Evolutionary conservation across 2,797 vertebrate species (phyloP), one percentile per base, ranked within the genome.

Genomic region (Poeciliopsis paucimaculata): DNA sequence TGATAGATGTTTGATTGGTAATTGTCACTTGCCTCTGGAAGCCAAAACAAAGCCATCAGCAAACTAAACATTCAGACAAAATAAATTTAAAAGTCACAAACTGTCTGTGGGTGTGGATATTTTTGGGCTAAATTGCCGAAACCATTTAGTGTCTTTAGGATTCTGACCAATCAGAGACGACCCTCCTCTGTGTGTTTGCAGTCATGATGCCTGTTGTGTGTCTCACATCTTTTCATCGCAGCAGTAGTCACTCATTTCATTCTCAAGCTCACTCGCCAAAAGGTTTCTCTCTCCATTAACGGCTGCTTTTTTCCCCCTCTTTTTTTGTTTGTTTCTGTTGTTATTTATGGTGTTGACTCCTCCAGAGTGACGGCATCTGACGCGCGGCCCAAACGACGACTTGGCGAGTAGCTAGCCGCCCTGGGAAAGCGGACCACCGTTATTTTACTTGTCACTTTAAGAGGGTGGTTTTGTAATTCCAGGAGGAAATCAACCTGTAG

Each of bases 321-420:
- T 84, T 80, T 70, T 85, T 74, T 66, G 83, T 77, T 74, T 85
- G 76, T 45, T 84, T 23, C 75, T 74, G 85, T 77, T 75, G 46
- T 45, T 8, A 43, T 66, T 46, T 64, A 71, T 73, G 68, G 68
- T 46, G 68, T 84, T 60, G 23, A 75, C 81, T 82, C 82, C 91
- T 90, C 34, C 94, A 95, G 95, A 93, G 87, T 7, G 93, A 95
- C 79, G 91, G 89, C 93, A 83, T 92, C 90, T 93, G 94, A 95
- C 79, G 68, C 71, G 83, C 90, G 90, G 72, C 84, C 90, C 43
- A 90, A 85, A 79, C 89, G 51, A 88, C 90, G 75, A 88, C 87
- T 92, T 81, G 95, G 95, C 95, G 95, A 95, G 95, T 96, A 95
- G 93, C 88, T 89, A 88, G 80, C 86, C 76, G 84, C 86, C 79